A percentile compares a stretch with the other conserved stretches of the same genome.
Evolutionary conservation across 2,888 invertebrate species (phyloP).

Genomic region (Dasysyrphus albostriatus): DNA sequence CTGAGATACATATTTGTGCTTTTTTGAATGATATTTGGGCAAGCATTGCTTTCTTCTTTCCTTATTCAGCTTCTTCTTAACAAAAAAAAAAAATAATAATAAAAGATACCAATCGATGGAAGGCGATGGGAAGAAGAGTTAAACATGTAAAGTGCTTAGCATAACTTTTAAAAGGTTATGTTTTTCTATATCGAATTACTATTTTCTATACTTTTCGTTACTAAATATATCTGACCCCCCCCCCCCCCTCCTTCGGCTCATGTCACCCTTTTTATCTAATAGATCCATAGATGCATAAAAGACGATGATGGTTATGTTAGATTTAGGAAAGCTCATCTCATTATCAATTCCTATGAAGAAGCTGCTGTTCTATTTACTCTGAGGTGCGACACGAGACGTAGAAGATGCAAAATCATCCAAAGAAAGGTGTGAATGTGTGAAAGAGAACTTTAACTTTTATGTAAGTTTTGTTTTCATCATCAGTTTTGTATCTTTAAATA

Average conservation of each 20-base stretch:
- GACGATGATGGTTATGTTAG: slow-evolving; percentile 29
- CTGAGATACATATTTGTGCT: slow-evolving; percentile 71
- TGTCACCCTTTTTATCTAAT: slow-evolving; percentile 45
- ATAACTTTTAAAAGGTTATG: slow-evolving; percentile 44
- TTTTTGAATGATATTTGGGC: slow-evolving; percentile 70
- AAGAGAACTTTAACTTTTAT: slow-evolving; percentile 66
- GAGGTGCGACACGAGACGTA: background rate
- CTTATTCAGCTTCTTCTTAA: slow-evolving; percentile 46
- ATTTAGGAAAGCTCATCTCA: slow-evolving; percentile 41
- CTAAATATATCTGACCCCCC: slow-evolving; percentile 19
- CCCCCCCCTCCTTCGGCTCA: slow-evolving; percentile 10
- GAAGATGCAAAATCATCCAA: background rate
- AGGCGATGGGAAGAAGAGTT: slow-evolving; percentile 48
- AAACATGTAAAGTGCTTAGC: slow-evolving; percentile 46
- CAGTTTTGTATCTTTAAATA: slow-evolving; percentile 36
- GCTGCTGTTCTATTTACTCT: slow-evolving; percentile 37
- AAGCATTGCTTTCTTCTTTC: slow-evolving; percentile 64
- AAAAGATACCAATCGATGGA: slow-evolving; percentile 19
- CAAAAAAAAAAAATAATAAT: slow-evolving; percentile 5
- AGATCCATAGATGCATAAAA: slow-evolving; percentile 27
- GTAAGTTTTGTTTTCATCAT: slow-evolving; percentile 52
- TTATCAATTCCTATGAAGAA: slow-evolving; percentile 41
- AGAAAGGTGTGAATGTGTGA: slow-evolving; percentile 66
- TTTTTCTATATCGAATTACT: background rate
- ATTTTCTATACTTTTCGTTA: slow-evolving; percentile 43